phyloP scores from a whole-genome alignment of 2,797 vertebrate genomes.

The Hypotaenidia okinawae region DNA sequence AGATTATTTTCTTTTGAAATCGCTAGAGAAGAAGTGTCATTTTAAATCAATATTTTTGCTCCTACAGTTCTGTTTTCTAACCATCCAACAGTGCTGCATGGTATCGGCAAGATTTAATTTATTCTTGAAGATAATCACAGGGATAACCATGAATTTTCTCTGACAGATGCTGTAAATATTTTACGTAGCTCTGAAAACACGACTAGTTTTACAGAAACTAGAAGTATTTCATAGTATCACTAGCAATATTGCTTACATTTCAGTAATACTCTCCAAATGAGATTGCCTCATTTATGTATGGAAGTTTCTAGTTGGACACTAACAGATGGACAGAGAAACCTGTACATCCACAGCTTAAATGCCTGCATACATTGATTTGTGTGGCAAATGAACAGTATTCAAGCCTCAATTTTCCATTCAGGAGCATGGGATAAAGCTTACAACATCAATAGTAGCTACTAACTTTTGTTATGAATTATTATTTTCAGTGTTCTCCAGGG shows the following conservation, averaged over 20 bases:
- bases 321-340: not conserved
- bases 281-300: not conserved
- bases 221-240: not conserved
- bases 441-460: not conserved
- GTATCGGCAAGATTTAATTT: not conserved
- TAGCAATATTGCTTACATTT: not conserved
- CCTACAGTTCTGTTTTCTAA: not conserved
- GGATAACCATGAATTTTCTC: not conserved
- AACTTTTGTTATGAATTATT: slow-evolving; percentile 9
- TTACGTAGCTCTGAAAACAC: not conserved
- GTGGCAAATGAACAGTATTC: not conserved
- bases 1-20: not conserved
- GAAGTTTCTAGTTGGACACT: not conserved
- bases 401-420: slow-evolving; percentile 2
- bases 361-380: not conserved
- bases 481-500: not conserved
- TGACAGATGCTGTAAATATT: slow-evolving; percentile 24
- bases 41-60: not conserved
- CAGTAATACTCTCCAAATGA: not conserved
- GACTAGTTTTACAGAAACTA: not conserved
- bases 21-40: rapidly evolving
- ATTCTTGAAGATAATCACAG: not conserved
- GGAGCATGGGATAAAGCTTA: not conserved
- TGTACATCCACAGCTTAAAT: not conserved
- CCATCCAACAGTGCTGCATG: not conserved